Evolutionary conservation across 2,888 invertebrate genomes (phyloP).

Genomic region (Lottia gigantea): DNA sequence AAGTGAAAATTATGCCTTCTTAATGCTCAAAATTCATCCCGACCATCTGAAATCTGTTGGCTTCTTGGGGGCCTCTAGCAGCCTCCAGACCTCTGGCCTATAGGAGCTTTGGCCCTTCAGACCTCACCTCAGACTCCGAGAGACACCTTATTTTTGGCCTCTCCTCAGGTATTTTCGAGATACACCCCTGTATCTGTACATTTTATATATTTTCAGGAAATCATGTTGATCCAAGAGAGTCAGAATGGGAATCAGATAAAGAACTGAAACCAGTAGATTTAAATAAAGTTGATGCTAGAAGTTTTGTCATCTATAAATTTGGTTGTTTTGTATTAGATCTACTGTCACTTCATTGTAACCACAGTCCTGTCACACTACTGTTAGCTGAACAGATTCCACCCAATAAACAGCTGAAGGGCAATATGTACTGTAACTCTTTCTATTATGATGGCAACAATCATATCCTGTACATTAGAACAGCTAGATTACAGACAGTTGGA

Average conservation of each 20-base stretch:
- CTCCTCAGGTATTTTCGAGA: too few species aligned
- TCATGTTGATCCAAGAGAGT: slow-evolving; percentile 57
- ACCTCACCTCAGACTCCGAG: too few species aligned
- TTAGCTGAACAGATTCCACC: slow-evolving; percentile 63
- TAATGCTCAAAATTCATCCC: too few species aligned
- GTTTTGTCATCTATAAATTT: slow-evolving; percentile 66
- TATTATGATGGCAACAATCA: slow-evolving; percentile 63
- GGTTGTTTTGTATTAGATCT: slow-evolving; percentile 62
- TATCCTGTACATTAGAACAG: slow-evolving; percentile 59
- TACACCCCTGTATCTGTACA: too few species aligned
- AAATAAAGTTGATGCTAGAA: slow-evolving; percentile 58
- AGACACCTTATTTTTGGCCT: too few species aligned
- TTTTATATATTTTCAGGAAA: slow-evolving; percentile 39
- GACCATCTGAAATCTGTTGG: too few species aligned
- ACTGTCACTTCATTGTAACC: slow-evolving; percentile 57
- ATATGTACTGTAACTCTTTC: slow-evolving; percentile 65
- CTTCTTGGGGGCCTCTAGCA: too few species aligned
- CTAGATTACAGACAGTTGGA: slow-evolving; percentile 62
- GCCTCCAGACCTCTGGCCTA: too few species aligned
- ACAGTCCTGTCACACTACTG: slow-evolving; percentile 60
- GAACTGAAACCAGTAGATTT: slow-evolving; percentile 61
- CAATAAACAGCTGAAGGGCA: slow-evolving; percentile 53
- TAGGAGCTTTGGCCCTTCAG: too few species aligned
- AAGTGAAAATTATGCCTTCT: too few species aligned
- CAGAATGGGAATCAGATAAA: slow-evolving; percentile 58